phyloP scores from a whole-genome alignment of 2,797 vertebrate genomes.

The Antrozous pallidus region DNA sequence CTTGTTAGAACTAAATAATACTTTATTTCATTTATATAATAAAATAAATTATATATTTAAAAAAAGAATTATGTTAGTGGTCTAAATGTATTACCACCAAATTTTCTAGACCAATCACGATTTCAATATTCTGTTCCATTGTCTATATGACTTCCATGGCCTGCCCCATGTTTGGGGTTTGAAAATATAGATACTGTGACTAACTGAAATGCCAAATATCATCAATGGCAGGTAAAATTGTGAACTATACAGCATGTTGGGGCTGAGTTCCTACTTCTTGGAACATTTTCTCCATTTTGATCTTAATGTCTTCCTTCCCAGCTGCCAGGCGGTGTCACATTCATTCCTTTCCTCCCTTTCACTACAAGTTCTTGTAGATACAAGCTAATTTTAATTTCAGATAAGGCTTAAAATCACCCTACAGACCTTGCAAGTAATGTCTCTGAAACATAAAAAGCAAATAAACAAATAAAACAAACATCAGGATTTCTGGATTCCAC shows the following conservation, averaged over 20 bases:
- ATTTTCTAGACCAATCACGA: background rate
- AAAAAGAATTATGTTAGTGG: background rate
- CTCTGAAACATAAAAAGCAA: constrained; percentile 6
- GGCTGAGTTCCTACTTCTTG: background rate
- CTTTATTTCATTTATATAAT: no score
- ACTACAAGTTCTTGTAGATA: background rate
- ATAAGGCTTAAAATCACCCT: background rate
- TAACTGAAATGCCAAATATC: background rate
- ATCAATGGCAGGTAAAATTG: background rate
- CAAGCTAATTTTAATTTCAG: background rate
- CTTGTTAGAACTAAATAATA: no score
- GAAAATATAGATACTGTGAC: background rate
- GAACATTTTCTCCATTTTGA: background rate
- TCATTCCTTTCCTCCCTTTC: background rate
- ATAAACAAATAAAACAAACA: background rate
- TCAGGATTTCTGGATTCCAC: background rate
- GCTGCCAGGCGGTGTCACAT: background rate
- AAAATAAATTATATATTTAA: no score
- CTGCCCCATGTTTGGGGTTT: background rate
- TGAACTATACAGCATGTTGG: background rate
- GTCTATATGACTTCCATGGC: background rate
- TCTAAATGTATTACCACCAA: background rate
- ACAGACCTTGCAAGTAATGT: background rate
- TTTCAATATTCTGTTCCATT: background rate
- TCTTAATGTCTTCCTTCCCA: background rate